Conservation (phyloP, 1,140 invertebrate species). For the Dendrolimus punctatus region DNA sequence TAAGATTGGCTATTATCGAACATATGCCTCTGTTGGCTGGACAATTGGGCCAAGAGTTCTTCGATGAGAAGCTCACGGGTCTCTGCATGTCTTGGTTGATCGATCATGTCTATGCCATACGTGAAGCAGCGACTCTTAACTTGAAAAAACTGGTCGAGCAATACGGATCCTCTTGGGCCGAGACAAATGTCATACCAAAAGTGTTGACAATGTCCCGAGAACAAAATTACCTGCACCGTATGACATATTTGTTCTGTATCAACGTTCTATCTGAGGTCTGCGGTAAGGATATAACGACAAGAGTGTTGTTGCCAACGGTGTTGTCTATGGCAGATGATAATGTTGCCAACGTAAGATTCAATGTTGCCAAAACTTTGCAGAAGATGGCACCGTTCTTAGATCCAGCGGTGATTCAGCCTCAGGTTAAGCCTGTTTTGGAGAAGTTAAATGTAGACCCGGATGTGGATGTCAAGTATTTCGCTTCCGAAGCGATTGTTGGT, state of each 20-base stretch:
- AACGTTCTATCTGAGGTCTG: constrained; percentile 97
- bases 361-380: constrained; percentile 98
- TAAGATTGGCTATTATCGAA: constrained; percentile 91
- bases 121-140: constrained; percentile 98
- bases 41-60: constrained; percentile 97
- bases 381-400: constrained; percentile 95
- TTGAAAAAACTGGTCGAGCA: constrained; percentile 98
- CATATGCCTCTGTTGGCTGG: constrained; percentile 99
- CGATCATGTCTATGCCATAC: constrained; percentile 99
- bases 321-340: constrained; percentile 93
- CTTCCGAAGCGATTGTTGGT: constrained; percentile 93
- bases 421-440: constrained; percentile 96
- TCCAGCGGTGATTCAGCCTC: constrained; percentile 85
- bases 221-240: constrained; percentile 98
- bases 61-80: constrained; percentile 97
- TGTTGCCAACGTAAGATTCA: constrained; percentile 99
- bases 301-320: constrained; percentile 96
- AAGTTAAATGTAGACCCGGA: constrained; percentile 95
- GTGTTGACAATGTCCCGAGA: constrained; percentile 93
- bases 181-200: constrained; percentile 97
- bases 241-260: constrained; percentile 99
- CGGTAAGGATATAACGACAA: constrained; percentile 93
- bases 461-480: constrained; percentile 98
- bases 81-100: constrained; percentile 99
- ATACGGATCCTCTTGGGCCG: constrained; percentile 98